These are phyloP conservation scores for Popillia japonica DNA, from an alignment of 1,140 invertebrate species.

Conservation along the genomic window DNA sequence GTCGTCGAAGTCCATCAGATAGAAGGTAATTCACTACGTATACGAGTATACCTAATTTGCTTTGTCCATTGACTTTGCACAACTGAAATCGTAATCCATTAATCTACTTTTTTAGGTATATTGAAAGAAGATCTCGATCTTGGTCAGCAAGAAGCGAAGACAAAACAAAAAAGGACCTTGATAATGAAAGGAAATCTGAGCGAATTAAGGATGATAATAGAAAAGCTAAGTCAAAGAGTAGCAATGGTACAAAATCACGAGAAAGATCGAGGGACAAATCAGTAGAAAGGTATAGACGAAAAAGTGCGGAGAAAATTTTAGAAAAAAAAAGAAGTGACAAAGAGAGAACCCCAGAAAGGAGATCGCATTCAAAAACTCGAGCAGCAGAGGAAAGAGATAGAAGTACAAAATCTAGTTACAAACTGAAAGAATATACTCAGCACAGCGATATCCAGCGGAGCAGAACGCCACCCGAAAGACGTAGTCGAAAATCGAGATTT, in stretches of 20 bases:
- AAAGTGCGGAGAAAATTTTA: not conserved
- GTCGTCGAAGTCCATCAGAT: not conserved
- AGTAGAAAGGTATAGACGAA: not conserved
- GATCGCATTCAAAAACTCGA: not conserved
- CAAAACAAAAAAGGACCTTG: not conserved
- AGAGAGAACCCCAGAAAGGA: not conserved
- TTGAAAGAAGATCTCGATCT: constrained; percentile 15
- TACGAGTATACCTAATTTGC: no score
- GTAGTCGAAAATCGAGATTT: not conserved
- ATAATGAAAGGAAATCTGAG: not conserved
- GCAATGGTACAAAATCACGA: not conserved
- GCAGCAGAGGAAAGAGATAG: not conserved
- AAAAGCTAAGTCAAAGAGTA: constrained; percentile 4
- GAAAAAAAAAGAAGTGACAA: not conserved
- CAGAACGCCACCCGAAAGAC: not conserved
- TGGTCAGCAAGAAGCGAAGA: not conserved
- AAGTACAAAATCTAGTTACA: not conserved
- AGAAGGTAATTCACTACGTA: constrained; percentile 39
- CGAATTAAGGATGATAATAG: not conserved
- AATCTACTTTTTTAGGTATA: constrained; percentile 2
- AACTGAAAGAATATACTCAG: not conserved
- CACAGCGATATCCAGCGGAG: not conserved
- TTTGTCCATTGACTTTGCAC: no score
- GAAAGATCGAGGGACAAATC: constrained; percentile 19
- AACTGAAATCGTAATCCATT: no score